phyloP scores from a whole-genome alignment of 1,140 invertebrate genomes.

The Bilobella aurantiaca region DNA sequence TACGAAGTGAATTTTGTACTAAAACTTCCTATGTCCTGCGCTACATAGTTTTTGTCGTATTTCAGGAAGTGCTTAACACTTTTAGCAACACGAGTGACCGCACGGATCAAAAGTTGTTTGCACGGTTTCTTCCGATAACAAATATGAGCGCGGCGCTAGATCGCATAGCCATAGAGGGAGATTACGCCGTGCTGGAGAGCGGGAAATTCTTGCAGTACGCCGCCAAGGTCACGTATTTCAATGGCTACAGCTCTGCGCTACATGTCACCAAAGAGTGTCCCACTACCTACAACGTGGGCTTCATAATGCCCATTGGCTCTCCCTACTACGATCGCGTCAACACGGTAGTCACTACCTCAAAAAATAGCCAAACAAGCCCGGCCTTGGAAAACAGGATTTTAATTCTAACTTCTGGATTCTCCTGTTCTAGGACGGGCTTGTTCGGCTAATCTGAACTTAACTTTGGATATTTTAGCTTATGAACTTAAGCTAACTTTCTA shows the following conservation, averaged over 20 bases:
- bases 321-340: constrained; percentile 31
- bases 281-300: constrained; percentile 30
- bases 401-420: no score
- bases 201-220: constrained; percentile 28
- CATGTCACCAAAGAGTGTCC: constrained; percentile 32
- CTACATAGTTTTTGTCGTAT: neutral
- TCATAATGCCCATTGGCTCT: constrained; percentile 28
- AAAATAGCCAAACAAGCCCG: no score
- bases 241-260: constrained; percentile 27
- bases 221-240: constrained; percentile 26
- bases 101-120: constrained; percentile 22
- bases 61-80: constrained; percentile 25
- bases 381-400: no score
- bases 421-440: no score
- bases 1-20: constrained; percentile 9
- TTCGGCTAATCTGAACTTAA: no score
- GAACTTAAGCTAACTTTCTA: no score
- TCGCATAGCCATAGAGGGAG: constrained; percentile 20
- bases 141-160: constrained; percentile 24
- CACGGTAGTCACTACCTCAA: no score
- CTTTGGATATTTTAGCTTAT: no score
- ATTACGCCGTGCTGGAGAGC: constrained; percentile 31
- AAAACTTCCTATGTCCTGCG: neutral
- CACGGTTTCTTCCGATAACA: constrained; percentile 16
- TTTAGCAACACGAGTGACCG: constrained; percentile 22